Evolutionary conservation across 1,140 invertebrate genomes (phyloP).

Genomic region (Cotesia typhae): DNA sequence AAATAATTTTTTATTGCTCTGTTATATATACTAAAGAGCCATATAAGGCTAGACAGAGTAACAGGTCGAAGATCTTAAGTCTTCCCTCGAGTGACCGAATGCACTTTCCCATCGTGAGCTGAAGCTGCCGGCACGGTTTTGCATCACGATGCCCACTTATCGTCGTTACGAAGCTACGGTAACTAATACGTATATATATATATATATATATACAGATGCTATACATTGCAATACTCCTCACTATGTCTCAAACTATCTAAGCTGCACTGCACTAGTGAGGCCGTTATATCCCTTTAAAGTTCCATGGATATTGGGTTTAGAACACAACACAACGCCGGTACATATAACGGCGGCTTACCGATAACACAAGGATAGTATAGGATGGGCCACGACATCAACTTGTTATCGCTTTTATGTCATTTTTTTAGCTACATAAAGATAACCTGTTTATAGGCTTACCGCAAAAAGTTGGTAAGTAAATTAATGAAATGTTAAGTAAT

Average conservation of each 20-base stretch:
- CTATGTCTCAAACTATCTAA: no score
- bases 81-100: constrained; percentile 42
- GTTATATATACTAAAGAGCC: constrained; percentile 10
- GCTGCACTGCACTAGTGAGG: not conserved
- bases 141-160: constrained; percentile 45
- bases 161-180: constrained; percentile 40
- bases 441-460: no score
- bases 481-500: no score
- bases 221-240: no score
- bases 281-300: constrained; percentile 14
- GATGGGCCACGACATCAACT: constrained; percentile 12
- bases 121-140: constrained; percentile 38
- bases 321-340: not conserved
- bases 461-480: no score
- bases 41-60: constrained; percentile 28
- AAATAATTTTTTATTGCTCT: constrained; percentile 19
- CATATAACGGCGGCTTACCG: constrained; percentile 13
- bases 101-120: constrained; percentile 43
- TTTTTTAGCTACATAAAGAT: no score
- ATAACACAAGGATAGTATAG: constrained; percentile 5
- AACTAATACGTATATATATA: constrained; percentile 41
- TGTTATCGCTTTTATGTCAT: constrained; percentile 1
- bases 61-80: constrained; percentile 27
- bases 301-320: constrained; percentile 7
- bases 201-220: not conserved